Conservation (phyloP, 2,113 vertebrate genomes). For the Romanogobio albipinnatus region DNA sequence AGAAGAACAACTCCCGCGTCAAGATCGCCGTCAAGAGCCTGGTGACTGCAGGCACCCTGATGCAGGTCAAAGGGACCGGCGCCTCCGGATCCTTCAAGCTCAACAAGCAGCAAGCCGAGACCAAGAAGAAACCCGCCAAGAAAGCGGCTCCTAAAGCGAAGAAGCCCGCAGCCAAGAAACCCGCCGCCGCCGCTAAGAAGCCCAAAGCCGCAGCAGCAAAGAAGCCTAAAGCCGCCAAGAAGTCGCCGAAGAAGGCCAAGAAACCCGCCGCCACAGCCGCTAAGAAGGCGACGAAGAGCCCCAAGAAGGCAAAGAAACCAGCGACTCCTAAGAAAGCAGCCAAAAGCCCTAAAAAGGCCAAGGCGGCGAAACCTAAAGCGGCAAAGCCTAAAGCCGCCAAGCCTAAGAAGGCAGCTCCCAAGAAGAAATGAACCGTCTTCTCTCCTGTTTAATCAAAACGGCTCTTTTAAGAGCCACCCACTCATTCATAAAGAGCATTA, state of each 20-base stretch:
- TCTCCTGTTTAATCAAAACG: background rate
- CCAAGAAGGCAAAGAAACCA: background rate
- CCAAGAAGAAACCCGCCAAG: background rate
- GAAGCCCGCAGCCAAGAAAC: background rate
- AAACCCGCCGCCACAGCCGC: background rate
- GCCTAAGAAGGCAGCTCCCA: background rate
- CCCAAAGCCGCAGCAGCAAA: background rate
- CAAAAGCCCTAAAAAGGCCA: constrained; percentile 6
- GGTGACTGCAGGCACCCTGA: background rate
- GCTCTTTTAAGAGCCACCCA: constrained; percentile 38
- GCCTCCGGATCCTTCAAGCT: background rate
- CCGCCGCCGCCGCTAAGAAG: background rate
- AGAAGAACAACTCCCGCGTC: constrained; percentile 21
- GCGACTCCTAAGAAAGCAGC: background rate
- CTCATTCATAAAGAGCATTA: background rate
- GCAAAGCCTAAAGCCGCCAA: background rate
- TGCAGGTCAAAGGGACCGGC: background rate
- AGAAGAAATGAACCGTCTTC: background rate
- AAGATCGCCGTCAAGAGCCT: background rate
- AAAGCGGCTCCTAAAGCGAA: background rate
- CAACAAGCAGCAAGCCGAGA: background rate
- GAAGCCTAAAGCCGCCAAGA: background rate
- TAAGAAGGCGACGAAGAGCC: background rate
- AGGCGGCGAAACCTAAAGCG: background rate
- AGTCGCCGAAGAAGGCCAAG: background rate